Evolutionary conservation across 37 sponge, comb jelly and placozoan species (phyloP).

Genomic region (Chondrosia reniformis): DNA sequence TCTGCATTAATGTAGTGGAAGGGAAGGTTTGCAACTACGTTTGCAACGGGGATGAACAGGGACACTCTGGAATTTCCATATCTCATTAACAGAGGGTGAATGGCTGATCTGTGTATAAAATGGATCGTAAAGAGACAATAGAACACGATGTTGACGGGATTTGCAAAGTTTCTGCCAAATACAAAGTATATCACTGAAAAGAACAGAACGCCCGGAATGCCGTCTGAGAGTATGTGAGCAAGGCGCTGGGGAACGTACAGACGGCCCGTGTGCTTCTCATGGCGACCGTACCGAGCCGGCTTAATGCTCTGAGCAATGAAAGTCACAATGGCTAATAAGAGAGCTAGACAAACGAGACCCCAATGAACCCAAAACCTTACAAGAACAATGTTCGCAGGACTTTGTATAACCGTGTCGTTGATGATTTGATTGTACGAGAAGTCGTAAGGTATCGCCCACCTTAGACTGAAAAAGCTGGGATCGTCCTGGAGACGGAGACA

Average conservation of each 20-base stretch:
- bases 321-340: conserved; percentile 46
- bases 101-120: conserved; percentile 48
- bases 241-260: conserved; percentile 32
- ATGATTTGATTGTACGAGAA: not conserved
- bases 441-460: not conserved
- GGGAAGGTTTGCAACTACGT: conserved; percentile 30
- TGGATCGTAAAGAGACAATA: conserved; percentile 59
- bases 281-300: conserved; percentile 66
- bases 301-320: conserved; percentile 41
- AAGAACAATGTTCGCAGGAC: not conserved
- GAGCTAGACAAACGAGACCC: conserved; percentile 44
- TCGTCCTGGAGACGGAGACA: too few species aligned
- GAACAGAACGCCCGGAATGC: conserved; percentile 43
- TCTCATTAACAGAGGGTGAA: conserved; percentile 36
- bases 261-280: conserved; percentile 20
- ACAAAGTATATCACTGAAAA: conserved; percentile 58
- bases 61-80: conserved; percentile 34
- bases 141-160: conserved; percentile 40
- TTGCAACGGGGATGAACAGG: conserved; percentile 36
- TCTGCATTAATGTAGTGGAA: conserved; percentile 65
- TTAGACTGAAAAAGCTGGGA: too few species aligned
- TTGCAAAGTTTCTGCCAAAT: conserved; percentile 8
- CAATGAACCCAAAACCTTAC: conserved; percentile 60
- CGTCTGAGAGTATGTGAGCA: conserved; percentile 26
- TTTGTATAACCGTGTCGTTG: not conserved